Conservation (phyloP, 2,888 invertebrate genomes). For the Torymus texanus region DNA sequence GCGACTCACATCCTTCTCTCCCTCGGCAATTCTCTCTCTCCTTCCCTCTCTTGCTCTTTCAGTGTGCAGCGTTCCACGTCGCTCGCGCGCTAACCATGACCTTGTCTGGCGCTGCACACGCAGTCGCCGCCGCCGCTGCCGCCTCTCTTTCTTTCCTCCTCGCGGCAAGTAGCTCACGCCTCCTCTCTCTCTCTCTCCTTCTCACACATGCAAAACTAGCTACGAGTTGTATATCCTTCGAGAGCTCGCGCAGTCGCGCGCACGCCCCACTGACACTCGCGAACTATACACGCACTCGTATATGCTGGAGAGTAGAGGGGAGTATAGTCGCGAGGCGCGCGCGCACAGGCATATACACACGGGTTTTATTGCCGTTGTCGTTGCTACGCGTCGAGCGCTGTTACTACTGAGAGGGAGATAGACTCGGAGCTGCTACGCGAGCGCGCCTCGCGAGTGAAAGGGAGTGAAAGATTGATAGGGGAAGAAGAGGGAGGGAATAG, state of each 20-base stretch:
- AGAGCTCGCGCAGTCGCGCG: not conserved
- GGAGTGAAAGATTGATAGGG: constrained; percentile 32
- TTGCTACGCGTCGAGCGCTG: too few species aligned
- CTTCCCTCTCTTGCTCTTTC: constrained; percentile 41
- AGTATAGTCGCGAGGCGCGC: too few species aligned
- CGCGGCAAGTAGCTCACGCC: constrained; percentile 18
- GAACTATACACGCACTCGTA: not conserved
- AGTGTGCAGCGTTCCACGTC: constrained; percentile 24
- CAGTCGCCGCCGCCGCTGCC: constrained; percentile 10
- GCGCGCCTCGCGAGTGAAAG: too few species aligned
- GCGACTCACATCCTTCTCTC: constrained; percentile 4
- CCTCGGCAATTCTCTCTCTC: constrained; percentile 16
- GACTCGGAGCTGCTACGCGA: too few species aligned
- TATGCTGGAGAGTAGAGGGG: too few species aligned
- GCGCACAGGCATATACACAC: too few species aligned
- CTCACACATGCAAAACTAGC: constrained; percentile 23
- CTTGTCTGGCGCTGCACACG: constrained; percentile 69
- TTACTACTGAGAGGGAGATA: too few species aligned
- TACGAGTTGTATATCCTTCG: constrained; percentile 27
- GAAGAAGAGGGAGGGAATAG: constrained; percentile 16
- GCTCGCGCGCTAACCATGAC: constrained; percentile 71
- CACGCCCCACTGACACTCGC: constrained; percentile 43
- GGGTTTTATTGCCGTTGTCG: too few species aligned
- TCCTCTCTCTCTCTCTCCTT: constrained; percentile 16
- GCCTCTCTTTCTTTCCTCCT: constrained; percentile 15